Evolutionary conservation across 1,140 invertebrate species (phyloP).

Genomic region (Portunus trituberculatus): DNA sequence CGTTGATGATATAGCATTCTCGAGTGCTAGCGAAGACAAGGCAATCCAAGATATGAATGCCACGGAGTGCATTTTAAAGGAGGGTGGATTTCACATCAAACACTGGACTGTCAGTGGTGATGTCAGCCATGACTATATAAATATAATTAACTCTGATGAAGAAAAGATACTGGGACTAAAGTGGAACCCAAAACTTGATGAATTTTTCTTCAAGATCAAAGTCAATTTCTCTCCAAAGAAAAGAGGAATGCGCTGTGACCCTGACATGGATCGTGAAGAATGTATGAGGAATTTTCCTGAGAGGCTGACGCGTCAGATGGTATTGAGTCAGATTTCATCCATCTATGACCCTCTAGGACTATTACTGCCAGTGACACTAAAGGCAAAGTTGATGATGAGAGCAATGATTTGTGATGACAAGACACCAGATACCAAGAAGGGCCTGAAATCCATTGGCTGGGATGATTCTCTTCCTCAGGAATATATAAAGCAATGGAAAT

Average conservation of each 20-base stretch:
- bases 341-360: background rate
- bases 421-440: background rate
- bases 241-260: background rate
- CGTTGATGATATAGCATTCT: background rate
- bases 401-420: background rate
- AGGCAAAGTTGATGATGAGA: constrained; percentile 26
- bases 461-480: background rate
- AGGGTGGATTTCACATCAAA: background rate
- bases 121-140: background rate
- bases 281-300: background rate
- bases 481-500: background rate
- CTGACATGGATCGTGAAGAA: background rate
- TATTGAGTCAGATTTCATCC: background rate
- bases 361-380: background rate
- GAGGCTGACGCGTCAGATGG: background rate
- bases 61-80: background rate
- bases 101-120: constrained; percentile 2
- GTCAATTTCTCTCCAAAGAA: background rate
- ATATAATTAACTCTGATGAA: background rate
- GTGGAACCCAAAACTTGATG: background rate
- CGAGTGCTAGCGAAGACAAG: background rate
- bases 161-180: background rate
- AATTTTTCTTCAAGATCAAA: background rate
- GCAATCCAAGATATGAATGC: background rate
- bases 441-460: background rate